Evolutionary conservation across 2,888 invertebrate genomes (phyloP), one percentile per base, ranked within the genome.

Genomic region (Habrosyne pyritoides): DNA sequence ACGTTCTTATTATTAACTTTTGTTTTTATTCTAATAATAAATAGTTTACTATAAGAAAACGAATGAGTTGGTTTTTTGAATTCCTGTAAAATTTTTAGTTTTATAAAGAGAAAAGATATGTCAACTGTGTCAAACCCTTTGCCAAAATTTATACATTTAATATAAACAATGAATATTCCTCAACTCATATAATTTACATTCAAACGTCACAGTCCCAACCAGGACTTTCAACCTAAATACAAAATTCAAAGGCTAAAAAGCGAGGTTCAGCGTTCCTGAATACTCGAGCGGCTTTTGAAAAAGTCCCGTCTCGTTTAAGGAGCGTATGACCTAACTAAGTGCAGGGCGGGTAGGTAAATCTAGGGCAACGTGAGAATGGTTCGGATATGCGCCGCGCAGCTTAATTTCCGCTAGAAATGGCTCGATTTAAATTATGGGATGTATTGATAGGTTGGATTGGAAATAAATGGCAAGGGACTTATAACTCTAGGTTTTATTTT

Each of bases 261-360:
- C 42, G 1, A 18, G 18, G 42, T 42, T 42, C 42, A 42, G 8
- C 18, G 42, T 18, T 42, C n/a, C 7, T 5, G 18, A 42, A 42
- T 42, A 18, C 1, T 42, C 8, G 18, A 42, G 42, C 2, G 42
- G n/a, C 42, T 42, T 42, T 42, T 42, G 36, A 36, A 36, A 42
- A 42, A 18, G 24, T 6, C 42, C 42, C 42, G 42, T 14, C 42
- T 42, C 42, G 42, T 42, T 42, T 42, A 42, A 42, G 42, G 18
- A 42, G 42, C 42, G 42, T 42, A 42, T 42, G 42, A 42, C 42
- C 42, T 42, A 42, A 42, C 42, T 42, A 42, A 42, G 42, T 42
- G n/a, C 18, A 18, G 14, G 33, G 33, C 18, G 14, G 33, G 33
- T 42, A 18, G 42, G 42, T 42, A n/a, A 42, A 42, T 42, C 42